A percentile compares a stretch with the other conserved stretches of the same genome.
Conservation (phyloP, 2,797 vertebrate genomes). For the Poeciliopsis gracilis region DNA sequence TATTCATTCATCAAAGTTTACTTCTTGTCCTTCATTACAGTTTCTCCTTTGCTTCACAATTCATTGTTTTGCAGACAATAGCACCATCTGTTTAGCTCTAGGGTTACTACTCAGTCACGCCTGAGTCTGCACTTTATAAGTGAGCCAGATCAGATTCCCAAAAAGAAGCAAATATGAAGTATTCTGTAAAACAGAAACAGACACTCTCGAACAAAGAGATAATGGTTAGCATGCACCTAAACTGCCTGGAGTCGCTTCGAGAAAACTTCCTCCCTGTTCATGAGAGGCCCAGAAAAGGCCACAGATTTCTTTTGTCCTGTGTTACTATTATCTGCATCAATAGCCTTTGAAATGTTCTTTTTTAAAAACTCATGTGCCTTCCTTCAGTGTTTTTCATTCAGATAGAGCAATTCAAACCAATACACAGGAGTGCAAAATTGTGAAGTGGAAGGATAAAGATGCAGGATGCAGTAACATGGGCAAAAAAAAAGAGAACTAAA, state of each 20-base stretch:
- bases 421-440: background rate
- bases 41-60: background rate
- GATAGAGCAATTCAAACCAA: background rate
- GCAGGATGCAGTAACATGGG: background rate
- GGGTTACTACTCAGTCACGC: background rate
- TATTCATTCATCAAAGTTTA: background rate
- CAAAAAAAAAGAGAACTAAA: background rate
- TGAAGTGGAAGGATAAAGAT: background rate
- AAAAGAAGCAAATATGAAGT: background rate
- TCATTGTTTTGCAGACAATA: background rate
- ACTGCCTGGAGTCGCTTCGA: background rate
- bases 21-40: background rate
- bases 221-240: background rate
- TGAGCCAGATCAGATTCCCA: background rate
- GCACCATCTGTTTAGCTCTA: background rate
- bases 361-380: background rate
- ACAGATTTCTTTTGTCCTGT: background rate
- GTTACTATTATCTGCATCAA: background rate
- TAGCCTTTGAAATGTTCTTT: background rate
- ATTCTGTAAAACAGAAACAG: background rate
- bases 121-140: background rate
- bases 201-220: background rate
- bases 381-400: background rate
- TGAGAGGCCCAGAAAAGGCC: background rate
- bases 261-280: background rate